Base-by-base conservation (phyloP, 2,113 vertebrate species). In the Pangasianodon gigas region DNA sequence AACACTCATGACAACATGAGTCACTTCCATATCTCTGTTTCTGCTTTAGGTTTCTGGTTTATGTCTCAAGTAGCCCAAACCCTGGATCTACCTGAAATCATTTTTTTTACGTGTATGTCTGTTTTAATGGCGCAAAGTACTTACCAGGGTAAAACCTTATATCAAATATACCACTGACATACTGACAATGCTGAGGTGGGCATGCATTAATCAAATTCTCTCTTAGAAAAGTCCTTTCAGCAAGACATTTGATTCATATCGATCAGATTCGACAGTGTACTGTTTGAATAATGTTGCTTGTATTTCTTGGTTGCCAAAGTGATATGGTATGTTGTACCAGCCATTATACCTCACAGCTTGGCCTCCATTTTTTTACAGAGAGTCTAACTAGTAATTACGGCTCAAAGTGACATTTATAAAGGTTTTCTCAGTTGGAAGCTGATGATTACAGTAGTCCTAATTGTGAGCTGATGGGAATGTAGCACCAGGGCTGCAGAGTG, bases 241-340 rank as follows among this genome's bases (percentile, higher is more conserved):
- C 56, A 85, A 86, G 84, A 69, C 84, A n/a, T 71, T 52, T 86
- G 21, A 51, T 48, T 71, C 46, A 10, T 65, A 86, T 48, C 32
- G 29, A 87, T 75, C 56, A 19, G 32, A 37, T 77, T 77, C 24
- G 58, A 74, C 32, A 52, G 67, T 52, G 29, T 87, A 18, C 21
- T 77, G 32, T 87, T 87, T 87, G 32, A 75, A 75, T 56, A 74
- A 87, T 74, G 16, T 56, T 87, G 51, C 51, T 75, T 87, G 86
- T 58, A 77, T 87, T 87, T 75, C 67, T 16, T 37, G 4, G 62
- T 48, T 48, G 46, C n/a, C 46, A 82, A 81, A 52, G 60, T 69
- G 18, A 74, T 41, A 83, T 71, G 32, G 24, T 26, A 54, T 82
- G 48, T 67, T 88, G 62, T 75, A 69, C 60, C 46, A 69, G 79